Conservation (phyloP, 2,888 invertebrate species). For the Heteropelma amictum region DNA sequence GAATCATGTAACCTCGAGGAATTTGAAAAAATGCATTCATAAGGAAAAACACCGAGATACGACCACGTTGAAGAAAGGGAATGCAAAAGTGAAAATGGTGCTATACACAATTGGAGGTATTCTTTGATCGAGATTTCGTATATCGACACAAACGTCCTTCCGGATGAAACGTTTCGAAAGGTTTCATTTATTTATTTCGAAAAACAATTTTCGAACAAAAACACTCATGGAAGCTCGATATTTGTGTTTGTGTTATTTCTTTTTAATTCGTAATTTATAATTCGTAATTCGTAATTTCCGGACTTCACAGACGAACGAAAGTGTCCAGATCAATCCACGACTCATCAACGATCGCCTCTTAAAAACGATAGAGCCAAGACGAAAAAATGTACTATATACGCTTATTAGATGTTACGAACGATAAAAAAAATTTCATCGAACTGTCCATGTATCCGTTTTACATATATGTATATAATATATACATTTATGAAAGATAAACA, state of each 20-base stretch:
- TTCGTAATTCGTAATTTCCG: no score
- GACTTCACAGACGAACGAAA: no score
- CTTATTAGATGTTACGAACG: conserved; percentile 48
- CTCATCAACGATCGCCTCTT: neutral
- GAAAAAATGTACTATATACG: conserved; percentile 39
- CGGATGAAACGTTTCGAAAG: neutral
- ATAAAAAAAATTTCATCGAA: conserved; percentile 48
- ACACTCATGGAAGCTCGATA: no score
- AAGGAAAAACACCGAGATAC: neutral
- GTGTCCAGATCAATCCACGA: no score
- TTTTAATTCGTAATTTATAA: no score
- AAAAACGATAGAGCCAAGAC: conserved; percentile 24
- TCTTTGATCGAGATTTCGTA: neutral
- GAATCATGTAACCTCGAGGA: conserved; percentile 30
- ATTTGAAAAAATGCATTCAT: neutral
- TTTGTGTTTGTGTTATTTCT: no score
- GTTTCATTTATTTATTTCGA: no score
- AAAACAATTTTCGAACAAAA: no score
- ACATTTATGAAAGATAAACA: conserved; percentile 40
- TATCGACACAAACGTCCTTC: neutral
- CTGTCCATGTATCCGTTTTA: conserved; percentile 41
- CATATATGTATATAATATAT: conserved; percentile 30
- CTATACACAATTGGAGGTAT: conserved; percentile 1
- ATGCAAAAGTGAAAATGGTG: conserved; percentile 27
- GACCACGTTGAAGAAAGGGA: neutral